A percentile compares a stretch with the other conserved stretches of the same genome.
phyloP scores from a whole-genome alignment of 53 echinoderm and acorn worm species.

The Patiria pectinifera region DNA sequence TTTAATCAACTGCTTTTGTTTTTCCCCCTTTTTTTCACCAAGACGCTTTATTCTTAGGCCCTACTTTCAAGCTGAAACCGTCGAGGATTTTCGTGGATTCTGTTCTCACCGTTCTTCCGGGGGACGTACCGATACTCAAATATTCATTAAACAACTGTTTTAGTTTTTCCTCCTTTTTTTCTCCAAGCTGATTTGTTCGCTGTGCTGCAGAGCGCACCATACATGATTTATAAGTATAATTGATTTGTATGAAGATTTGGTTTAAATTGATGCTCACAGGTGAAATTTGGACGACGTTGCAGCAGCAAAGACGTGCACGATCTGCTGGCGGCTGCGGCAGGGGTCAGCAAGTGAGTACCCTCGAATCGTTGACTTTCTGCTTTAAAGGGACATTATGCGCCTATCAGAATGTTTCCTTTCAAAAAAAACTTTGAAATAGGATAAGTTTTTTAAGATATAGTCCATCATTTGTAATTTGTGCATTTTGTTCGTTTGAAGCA shows the following conservation, averaged over 20 bases:
- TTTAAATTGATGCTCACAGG: slow-evolving; percentile 49
- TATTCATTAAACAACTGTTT: no score
- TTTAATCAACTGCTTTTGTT: no score
- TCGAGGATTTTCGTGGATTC: no score
- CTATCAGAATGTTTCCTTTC: no score
- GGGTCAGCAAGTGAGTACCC: slow-evolving; percentile 78
- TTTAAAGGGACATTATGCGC: no score
- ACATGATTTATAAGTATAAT: background rate
- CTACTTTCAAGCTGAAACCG: no score
- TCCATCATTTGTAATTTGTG: no score
- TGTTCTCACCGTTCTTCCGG: no score
- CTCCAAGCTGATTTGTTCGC: background rate
- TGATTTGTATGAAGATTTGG: background rate
- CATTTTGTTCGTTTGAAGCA: no score
- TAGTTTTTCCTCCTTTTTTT: background rate
- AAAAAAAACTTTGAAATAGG: no score
- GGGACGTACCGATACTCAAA: no score
- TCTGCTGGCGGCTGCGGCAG: slow-evolving; percentile 71
- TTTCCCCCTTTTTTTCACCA: background rate
- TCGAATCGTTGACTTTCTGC: background rate
- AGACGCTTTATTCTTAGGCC: background rate
- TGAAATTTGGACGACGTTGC: slow-evolving; percentile 81
- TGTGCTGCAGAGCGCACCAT: background rate
- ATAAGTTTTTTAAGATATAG: no score
- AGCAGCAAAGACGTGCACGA: slow-evolving; percentile 83